Evolutionary conservation across 2,113 vertebrate species (phyloP), one percentile per base, ranked within the genome.

Genomic region (Cygnus atratus): DNA sequence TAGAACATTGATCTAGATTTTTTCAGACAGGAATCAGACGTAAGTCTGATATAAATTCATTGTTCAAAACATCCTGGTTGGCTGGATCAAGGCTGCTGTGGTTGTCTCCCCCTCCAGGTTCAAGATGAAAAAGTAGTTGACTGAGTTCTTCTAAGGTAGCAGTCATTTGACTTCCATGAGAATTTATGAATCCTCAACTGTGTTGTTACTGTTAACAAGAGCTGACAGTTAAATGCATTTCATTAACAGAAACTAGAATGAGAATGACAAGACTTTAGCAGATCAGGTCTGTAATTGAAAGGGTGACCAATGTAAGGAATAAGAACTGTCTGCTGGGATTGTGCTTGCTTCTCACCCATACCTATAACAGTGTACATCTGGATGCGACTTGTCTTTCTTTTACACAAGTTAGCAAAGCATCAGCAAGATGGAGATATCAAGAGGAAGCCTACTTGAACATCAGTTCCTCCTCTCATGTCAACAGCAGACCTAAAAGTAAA

Each of bases 221-320:
- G 52, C 91, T 95, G 96, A 94, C 95, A 96, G 80, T 82, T 93
- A 95, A 95, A 95, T 89, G 84, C 89, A 95, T 95, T 97, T 96
- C 95, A 97, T 97, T 97, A 97, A 91, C 91, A 96, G 93, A 92
- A 95, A 89, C 84, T 75, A 72, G 89, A 97, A 96, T 41, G 89
- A 95, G 87, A 92, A 79, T 85, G 96, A 95, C 96, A 95, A 96
- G 92, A 79, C 74, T 93, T 93, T 76, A 93, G 87, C 93, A 82
- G 89, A 95, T 85, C 84, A 91, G 91, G 72, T 87, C 74, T 91
- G 93, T 93, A 96, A 93, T 65, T 95, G 94, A 93, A 96, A 95
- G 94, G 89, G 95, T 97, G 91, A 96, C 95, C 96, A 95, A 66
- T 5, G 48, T 73, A 85, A 95, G 33, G 81, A 82, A 66, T 58